Conservation (phyloP, 1,140 invertebrate genomes). For the Trialeurodes vaporariorum region DNA sequence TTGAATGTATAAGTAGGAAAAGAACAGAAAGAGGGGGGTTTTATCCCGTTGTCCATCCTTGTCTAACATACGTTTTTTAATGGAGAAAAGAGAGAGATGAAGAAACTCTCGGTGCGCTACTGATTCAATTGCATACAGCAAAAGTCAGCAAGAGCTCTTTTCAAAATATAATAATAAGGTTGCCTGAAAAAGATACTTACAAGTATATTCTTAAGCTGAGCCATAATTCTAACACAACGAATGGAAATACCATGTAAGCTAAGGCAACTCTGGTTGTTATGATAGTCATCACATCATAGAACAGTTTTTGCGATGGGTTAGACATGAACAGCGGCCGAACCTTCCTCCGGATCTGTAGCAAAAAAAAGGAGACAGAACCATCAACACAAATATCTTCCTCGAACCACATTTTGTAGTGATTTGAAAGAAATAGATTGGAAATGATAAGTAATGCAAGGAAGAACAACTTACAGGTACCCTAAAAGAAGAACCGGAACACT, state of each 20-base stretch:
- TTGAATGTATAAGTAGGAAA: neutral
- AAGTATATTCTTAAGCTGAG: conserved; percentile 49
- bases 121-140: neutral
- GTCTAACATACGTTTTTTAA: too few relatives aligned
- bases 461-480: too few relatives aligned
- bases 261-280: conserved; percentile 65
- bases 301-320: conserved; percentile 44
- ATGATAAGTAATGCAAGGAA: too few relatives aligned
- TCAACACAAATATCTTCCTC: neutral
- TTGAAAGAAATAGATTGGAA: too few relatives aligned
- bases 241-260: conserved; percentile 78
- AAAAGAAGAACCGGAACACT: too few relatives aligned
- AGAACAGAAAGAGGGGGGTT: neutral
- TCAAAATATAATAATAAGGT: too few relatives aligned
- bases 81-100: neutral
- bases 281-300: conserved; percentile 70
- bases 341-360: conserved; percentile 54
- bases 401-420: neutral
- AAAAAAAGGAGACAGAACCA: conserved; percentile 24
- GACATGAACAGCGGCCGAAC: conserved; percentile 64
- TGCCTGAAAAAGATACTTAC: conserved; percentile 44
- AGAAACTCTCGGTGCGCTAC: neutral
- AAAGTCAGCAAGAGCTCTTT: too few relatives aligned
- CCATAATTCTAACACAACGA: conserved; percentile 74
- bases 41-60: too few relatives aligned